Conservation (phyloP, 2,888 invertebrate genomes). For the Eupithecia insigniata region DNA sequence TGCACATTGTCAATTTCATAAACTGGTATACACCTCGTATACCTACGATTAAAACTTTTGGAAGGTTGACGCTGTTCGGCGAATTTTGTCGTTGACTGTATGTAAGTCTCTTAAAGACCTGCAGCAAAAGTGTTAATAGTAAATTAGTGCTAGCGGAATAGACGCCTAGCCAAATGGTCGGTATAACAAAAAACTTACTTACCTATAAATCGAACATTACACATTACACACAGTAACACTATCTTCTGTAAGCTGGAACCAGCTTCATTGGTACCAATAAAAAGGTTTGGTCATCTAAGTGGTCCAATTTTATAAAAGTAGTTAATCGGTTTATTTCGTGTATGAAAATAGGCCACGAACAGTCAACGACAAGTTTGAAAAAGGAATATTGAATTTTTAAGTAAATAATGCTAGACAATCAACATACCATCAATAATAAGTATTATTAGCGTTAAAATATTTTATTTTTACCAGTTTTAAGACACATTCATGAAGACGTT, state of each 20-base stretch:
- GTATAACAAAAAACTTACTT: neutral
- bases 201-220: neutral
- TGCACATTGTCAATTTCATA: neutral
- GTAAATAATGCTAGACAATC: no score
- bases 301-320: neutral
- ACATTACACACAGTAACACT: neutral
- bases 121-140: neutral
- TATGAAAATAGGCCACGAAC: neutral
- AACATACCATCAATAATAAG: no score
- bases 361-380: neutral
- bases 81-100: conserved; percentile 6
- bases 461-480: neutral
- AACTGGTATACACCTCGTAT: neutral
- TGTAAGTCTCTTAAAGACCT: no score
- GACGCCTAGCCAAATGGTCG: neutral
- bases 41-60: neutral
- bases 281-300: neutral
- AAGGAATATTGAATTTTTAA: neutral
- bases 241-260: neutral
- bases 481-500: neutral
- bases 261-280: neutral
- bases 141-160: neutral
- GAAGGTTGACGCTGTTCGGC: neutral
- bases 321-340: neutral
- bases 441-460: neutral